Base-by-base conservation (phyloP, 2,797 vertebrate genomes). In the Buceros bicornis region DNA sequence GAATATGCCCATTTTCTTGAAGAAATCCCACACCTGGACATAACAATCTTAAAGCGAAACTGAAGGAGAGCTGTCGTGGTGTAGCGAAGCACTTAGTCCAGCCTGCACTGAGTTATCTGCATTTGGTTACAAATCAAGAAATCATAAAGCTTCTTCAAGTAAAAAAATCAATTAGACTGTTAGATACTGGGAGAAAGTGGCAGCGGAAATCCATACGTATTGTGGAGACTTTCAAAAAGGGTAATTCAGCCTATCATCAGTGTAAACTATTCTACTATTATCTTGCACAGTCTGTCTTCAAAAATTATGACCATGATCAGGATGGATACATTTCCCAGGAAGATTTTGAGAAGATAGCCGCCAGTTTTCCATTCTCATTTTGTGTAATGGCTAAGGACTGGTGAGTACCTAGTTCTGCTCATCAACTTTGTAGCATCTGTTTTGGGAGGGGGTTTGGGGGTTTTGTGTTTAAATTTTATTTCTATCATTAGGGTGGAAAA, bases 301-400 rank as follows among this genome's bases (percentile, higher is more conserved):
- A 99, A 97, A 99, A 99, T 98, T 99, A 99, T 50, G 99, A 99
- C 97, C 99, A 99, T 40, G 98, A 99, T 80, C 98, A 99, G 97
- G 99, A 99, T 35, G 99, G 99, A 89, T 99, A 99, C 97, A 99
- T 99, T 97, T 99, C 98, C 94, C 99, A 99, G 90, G 99, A 98
- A 94, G 99, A 99, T 79, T 99, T 99, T 98, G 99, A 99, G 98
- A 99, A 99, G 97, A 99, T 99, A 94, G 99, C 99, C 57, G 98
- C 99, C 28, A 99, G 99, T 95, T 99, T 99, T 95, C 99, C 99
- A 2, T 99, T 99, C 96, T 99, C 99, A 28, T 99, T 99, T 98
- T 99, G 99, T 97, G 98, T 99, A 92, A 99, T 99, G 99, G 99
- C 99, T 97, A 99, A 99, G 97, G 99, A 99, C 97, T 99, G 99